These are phyloP conservation scores for Coregonus sp. DNA, from an alignment of 2,797 vertebrate genomes.

Conservation along the genomic window DNA sequence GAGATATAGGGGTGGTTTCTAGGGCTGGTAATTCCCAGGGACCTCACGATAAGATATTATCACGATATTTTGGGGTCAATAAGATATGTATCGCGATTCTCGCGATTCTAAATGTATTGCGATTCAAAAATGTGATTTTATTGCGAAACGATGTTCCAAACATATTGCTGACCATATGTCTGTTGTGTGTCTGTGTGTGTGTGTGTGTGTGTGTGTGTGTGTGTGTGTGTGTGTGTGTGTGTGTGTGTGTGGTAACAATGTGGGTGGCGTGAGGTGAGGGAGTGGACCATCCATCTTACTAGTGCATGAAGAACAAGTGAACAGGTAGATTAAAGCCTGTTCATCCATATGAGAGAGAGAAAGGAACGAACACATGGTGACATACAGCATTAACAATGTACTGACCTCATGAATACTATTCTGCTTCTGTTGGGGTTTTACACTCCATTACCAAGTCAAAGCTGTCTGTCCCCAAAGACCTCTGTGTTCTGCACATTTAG, in stretches of 20 bases:
- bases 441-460: conserved; percentile 36
- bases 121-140: too few relatives aligned
- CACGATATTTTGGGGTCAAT: too few relatives aligned
- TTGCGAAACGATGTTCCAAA: background rate
- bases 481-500: conserved; percentile 25
- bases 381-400: conserved; percentile 42
- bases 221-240: conserved; percentile 20
- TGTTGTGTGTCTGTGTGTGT: conserved; percentile 12
- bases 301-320: conserved; percentile 51
- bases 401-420: conserved; percentile 32
- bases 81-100: too few relatives aligned
- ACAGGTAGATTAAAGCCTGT: conserved; percentile 45
- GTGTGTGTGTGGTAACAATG: conserved; percentile 25
- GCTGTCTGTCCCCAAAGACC: conserved; percentile 35
- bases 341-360: conserved; percentile 53
- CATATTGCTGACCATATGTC: too few relatives aligned
- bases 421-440: conserved; percentile 32
- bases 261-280: conserved; percentile 4
- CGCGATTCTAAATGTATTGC: too few relatives aligned
- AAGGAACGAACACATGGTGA: conserved; percentile 34
- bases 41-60: background rate
- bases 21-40: too few relatives aligned
- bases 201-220: conserved; percentile 33
- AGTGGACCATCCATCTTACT: conserved; percentile 47
- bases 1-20: background rate